Evolutionary conservation across 2,797 vertebrate species (phyloP).

Genomic region (Cyclura pinguis): DNA sequence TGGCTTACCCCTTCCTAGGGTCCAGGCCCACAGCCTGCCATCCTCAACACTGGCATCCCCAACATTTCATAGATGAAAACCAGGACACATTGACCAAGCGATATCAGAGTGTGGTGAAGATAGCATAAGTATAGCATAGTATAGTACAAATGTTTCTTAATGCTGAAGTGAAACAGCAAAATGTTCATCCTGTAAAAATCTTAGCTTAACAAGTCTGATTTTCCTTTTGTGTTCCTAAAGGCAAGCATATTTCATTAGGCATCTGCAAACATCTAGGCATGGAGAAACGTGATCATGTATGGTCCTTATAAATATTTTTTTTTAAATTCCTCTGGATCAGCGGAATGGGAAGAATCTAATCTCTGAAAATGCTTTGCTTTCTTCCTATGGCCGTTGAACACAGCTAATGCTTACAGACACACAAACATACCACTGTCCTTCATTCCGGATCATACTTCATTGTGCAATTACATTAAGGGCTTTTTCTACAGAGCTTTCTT

Average conservation of each 20-base stretch:
- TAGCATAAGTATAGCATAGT: no score
- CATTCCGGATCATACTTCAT: background rate
- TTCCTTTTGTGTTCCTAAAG: slow-evolving; percentile 16
- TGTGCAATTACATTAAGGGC: slow-evolving; percentile 6
- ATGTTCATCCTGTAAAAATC: background rate
- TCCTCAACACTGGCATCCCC: no score
- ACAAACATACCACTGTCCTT: background rate
- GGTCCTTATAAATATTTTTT: slow-evolving; percentile 6
- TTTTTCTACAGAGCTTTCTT: background rate
- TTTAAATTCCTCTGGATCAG: slow-evolving; percentile 30
- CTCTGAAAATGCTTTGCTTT: slow-evolving; percentile 21
- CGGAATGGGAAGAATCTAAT: background rate
- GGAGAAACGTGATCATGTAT: fast-evolving
- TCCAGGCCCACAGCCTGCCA: no score
- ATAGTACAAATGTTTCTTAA: slow-evolving; percentile 1
- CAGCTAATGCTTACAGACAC: background rate
- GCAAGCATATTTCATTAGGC: background rate
- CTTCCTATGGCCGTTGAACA: fast-evolving
- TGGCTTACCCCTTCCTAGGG: no score
- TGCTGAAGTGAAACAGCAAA: fast-evolving
- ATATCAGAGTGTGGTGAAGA: no score
- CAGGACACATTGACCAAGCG: no score
- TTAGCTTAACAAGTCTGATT: background rate
- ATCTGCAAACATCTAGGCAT: background rate
- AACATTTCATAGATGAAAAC: no score